Base-by-base conservation (phyloP, 2,888 invertebrate genomes). In the Rhagophthalmus giganteus region DNA sequence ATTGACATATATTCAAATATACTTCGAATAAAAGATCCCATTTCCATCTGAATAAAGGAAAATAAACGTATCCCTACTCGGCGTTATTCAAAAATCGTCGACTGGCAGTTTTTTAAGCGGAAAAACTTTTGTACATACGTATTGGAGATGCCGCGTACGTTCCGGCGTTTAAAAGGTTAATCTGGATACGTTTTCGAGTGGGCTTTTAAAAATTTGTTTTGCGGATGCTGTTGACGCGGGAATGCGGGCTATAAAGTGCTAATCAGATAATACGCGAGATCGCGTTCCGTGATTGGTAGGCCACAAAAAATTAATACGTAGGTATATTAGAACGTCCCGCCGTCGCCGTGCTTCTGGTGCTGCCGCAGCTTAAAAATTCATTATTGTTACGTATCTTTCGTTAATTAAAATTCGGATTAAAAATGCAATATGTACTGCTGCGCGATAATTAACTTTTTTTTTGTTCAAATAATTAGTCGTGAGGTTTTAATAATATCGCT, bases 1-100 rank as follows among this genome's bases (percentile, higher is more conserved):
- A 58, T 58, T 58, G 58, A 58, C 58, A 58, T 58, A 55, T 58
- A 58, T 58, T 58, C 55, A 58, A 55, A 58, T 58, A 58, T 58
- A 58, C 55, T 51, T 53, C 50, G 51, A 46, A 58, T 58, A 58
- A 58, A 55, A 55, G 55, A 46, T 39, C 49, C 52, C 55, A 57
- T 57, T 57, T 57, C 57, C 54, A 57, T 57, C 27, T 54, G 57
- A 57, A 57, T 57, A 57, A 57, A 57, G 51, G 54, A 54, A 51
- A 57, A 57, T 57, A 57, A 57, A 58, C 54, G 57, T 58, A 48
- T 53, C 57, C n/a, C 51, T 56, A 54, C 58, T 58, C 57, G 55
- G 59, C 55, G 44, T 58, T 50, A 58, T 59, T 58, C 57, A 55
- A 35, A 55, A 55, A 55, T 55, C 47, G 53, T 48, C 44, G 48